Base-by-base conservation (phyloP, 2,888 invertebrate species). In the Chromoteleia sp. region DNA sequence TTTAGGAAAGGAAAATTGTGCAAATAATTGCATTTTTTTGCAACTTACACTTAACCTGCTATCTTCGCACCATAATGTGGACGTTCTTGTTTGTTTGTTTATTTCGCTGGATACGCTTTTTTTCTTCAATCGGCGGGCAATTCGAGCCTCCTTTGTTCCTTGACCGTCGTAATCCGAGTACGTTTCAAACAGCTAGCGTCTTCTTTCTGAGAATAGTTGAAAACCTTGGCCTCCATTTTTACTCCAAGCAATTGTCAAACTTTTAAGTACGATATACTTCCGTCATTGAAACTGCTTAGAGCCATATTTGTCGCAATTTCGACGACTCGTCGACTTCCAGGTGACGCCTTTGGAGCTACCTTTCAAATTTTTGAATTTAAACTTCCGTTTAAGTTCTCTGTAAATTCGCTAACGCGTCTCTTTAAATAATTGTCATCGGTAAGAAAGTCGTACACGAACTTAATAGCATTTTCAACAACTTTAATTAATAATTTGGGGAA, bases 281-380 rank as follows among this genome's bases (percentile, higher is more conserved):
- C 65, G 7, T 50, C 50, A 12, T 65, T 65, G 36, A 65, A 65
- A 0, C 19, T 17, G 8, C 36, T 21, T 4, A 21, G 6, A 33
- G 36, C 65, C 4, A 50, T 12, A 39, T 19, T 21, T 8, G 65
- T 36, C 12, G 65, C 65, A 21, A 50, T 65, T 48, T 65, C n/a
- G 1, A 65, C 48, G 1, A 65, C n/a, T 21, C 6, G n/a, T 15
- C n/a, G 33, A 45, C 61, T 61, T 15, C 41, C 61, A 29, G 25
- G 61, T 30, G 43, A 21, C 0, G 17, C 4, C 21, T 65, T 65
- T 0, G 45, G 61, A 0, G 61, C 45, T 1, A 61, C 17, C 30
- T 61, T 61, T 45, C 61, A 61, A 45, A 61, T 61, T 17, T 17
- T 17, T 5, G 45, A 29, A 30, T 61, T 61, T 17, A 43, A 10